Conservation (phyloP, 2,113 vertebrate genomes). For the Gallinago jamesoni region DNA sequence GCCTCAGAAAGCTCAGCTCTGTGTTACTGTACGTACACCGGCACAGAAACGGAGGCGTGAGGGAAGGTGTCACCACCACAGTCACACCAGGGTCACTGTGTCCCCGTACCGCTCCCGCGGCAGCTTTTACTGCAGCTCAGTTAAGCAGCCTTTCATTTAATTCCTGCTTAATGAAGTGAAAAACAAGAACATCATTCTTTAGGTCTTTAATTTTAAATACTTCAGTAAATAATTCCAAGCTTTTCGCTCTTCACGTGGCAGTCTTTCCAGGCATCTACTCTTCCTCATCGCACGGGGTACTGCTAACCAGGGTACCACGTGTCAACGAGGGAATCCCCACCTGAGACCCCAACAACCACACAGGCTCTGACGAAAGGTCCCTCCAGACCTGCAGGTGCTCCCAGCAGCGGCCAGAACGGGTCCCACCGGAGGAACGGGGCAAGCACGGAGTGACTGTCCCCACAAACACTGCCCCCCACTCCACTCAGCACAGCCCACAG, state of each 20-base stretch:
- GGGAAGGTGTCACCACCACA: background rate
- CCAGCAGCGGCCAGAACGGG: background rate
- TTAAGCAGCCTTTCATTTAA: background rate
- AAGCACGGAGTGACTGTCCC: background rate
- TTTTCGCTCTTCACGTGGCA: background rate
- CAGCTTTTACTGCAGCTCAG: background rate
- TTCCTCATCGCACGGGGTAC: background rate
- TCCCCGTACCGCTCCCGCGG: background rate
- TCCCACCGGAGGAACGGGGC: background rate
- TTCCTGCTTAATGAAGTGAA: background rate
- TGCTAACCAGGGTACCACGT: background rate
- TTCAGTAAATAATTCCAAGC: slow-evolving; percentile 2
- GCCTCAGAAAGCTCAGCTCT: background rate
- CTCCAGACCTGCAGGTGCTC: background rate
- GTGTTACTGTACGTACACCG: background rate
- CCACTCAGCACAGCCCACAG: background rate
- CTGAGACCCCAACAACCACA: background rate
- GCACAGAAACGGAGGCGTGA: background rate
- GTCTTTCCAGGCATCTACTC: background rate
- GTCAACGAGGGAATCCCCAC: background rate
- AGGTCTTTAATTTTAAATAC: background rate
- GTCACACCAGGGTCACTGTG: background rate
- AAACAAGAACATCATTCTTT: background rate
- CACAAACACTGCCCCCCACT: background rate
- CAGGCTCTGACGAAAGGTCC: background rate